Evolutionary conservation across 2,888 invertebrate species (phyloP), one percentile per base, ranked within the genome.

Genomic region (Spisula subtruncata): DNA sequence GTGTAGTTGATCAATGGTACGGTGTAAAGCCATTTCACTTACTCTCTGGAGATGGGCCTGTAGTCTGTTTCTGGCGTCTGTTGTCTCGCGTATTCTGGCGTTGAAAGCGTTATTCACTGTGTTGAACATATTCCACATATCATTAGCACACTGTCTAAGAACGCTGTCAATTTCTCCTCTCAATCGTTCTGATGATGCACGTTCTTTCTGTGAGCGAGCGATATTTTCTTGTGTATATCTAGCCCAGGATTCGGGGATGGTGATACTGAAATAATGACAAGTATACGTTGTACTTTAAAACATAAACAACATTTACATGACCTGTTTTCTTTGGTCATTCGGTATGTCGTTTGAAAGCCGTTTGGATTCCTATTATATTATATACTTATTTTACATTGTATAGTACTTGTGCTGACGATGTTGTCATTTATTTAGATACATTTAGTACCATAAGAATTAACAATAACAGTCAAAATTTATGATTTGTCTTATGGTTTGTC

Each of bases 221-320:
- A 97, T 96, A 94, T 97, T 97, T 92, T 97, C 96, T 89, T 97
- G 96, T 56, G 97, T 96, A 94, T 96, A 97, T 87, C 95, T 94
- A 10, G 96, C 95, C 97, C 97, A 97, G 8, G 96, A 96, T 82
- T 96, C 95, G 10, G 97, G 97, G 93, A 98, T 98, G 95, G 98
- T 98, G 93, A 98, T 98, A 18, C 98, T 98, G 94, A 25, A 66
- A 66, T n/a, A 0, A 12, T 92, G 91, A 81, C 10, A 16, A 41
- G 41, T 8, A 41, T 8, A 41, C 8, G 8, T 41, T 2, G 41
- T 5, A 41, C 41, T 41, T 41, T 41, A 41, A n/a, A n/a, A n/a
- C n/a, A n/a, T n/a, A n/a, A n/a, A n/a, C n/a, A n/a, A n/a, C n/a
- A n/a, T n/a, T n/a, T n/a, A 41, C 41, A 41, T 5, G 4, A 2